phyloP scores from a whole-genome alignment of 2,113 vertebrate genomes.

The Fukomys damarensis region DNA sequence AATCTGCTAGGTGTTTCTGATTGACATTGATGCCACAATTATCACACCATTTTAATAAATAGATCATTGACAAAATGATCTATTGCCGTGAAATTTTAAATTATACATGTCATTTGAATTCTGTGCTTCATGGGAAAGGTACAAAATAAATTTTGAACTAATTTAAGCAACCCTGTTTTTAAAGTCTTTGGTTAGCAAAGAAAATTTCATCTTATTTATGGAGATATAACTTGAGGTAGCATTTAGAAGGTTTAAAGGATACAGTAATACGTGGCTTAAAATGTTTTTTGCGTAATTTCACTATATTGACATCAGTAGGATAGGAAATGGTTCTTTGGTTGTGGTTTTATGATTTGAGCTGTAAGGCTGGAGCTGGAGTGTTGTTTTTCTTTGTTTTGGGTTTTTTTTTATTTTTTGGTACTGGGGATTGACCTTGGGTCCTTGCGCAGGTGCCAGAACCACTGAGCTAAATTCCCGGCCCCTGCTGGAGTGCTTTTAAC shows the following conservation, averaged over 20 bases:
- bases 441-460: no score
- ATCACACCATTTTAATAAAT: not conserved
- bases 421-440: no score
- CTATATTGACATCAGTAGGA: not conserved
- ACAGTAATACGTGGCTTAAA: not conserved
- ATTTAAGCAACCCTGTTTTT: not conserved
- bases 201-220: conserved; percentile 6
- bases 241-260: not conserved
- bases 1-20: not conserved
- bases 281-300: not conserved
- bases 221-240: not conserved
- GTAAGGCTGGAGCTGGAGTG: not conserved
- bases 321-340: not conserved
- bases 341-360: not conserved
- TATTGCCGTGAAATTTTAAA: not conserved
- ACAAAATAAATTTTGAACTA: conserved; percentile 28
- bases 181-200: not conserved
- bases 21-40: not conserved
- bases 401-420: no score
- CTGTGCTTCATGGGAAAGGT: not conserved
- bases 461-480: no score
- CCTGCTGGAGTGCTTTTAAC: not conserved
- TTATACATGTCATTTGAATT: not conserved
- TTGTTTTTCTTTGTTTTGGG: no score
- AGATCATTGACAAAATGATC: not conserved